Percentiles rank a stretch among this genome's conserved stretches.
These are phyloP conservation scores for Saguinus imperator DNA, from an alignment of 2,113 vertebrate species.

Conservation along the genomic window DNA sequence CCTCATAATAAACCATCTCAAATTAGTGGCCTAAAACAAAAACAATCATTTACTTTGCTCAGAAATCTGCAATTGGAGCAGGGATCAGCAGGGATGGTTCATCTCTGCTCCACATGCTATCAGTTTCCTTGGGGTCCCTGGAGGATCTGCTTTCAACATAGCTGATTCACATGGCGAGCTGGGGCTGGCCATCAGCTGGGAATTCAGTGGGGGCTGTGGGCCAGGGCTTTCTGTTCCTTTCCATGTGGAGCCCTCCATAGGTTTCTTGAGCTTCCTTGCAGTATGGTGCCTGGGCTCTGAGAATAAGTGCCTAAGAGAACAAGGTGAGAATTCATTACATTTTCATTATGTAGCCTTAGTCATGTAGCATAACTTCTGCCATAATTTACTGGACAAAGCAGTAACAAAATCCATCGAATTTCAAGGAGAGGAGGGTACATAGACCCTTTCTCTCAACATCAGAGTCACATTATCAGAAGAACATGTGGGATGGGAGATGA, in stretches of 20 bases:
- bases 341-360: neutral
- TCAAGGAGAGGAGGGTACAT: neutral
- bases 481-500: too few relatives aligned
- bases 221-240: neutral
- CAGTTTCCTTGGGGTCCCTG: neutral
- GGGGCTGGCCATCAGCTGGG: neutral
- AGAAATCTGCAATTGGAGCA: neutral
- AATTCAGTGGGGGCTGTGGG: neutral
- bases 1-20: neutral
- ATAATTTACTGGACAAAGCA: neutral
- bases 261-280: neutral
- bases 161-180: neutral
- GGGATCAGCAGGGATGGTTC: neutral
- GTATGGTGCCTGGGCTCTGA: neutral
- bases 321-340: neutral
- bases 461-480: neutral
- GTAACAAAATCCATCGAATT: neutral
- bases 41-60: neutral
- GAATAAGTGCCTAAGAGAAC: neutral
- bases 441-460: neutral
- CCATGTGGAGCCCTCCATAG: rapidly evolving
- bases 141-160: neutral
- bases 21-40: neutral
- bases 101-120: neutral
- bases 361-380: neutral